Evolutionary conservation across 2,113 vertebrate genomes (phyloP).

Genomic region (Engraulis encrasicolus): DNA sequence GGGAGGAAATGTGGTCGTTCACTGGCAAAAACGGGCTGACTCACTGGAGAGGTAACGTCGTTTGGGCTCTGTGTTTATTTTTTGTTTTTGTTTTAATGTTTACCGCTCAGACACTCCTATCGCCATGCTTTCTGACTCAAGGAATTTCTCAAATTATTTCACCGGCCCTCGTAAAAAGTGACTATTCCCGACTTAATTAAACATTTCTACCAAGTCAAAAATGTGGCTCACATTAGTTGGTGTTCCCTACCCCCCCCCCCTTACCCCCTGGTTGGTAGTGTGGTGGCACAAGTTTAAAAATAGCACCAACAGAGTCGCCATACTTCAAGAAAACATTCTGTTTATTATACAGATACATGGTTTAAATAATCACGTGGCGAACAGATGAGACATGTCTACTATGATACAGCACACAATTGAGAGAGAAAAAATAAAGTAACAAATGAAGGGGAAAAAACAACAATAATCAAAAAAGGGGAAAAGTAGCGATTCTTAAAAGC

Average conservation of each 20-base stretch:
- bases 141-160: not conserved
- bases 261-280: too few relatives aligned
- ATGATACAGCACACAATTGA: constrained; percentile 46
- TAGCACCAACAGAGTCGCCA: not conserved
- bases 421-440: constrained; percentile 39
- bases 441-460: constrained; percentile 26
- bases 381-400: constrained; percentile 46
- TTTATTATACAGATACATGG: constrained; percentile 49
- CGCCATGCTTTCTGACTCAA: not conserved
- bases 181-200: not conserved
- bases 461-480: not conserved
- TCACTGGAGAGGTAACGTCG: not conserved
- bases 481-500: constrained; percentile 20
- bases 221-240: too few relatives aligned
- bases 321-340: constrained; percentile 21
- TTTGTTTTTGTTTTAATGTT: not conserved
- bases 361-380: constrained; percentile 49
- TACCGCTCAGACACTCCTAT: not conserved
- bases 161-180: not conserved
- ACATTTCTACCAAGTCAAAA: not conserved
- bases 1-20: not conserved
- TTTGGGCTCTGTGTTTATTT: too few relatives aligned
- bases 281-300: not conserved
- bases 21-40: constrained; percentile 2
- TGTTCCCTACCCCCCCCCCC: too few relatives aligned